Evolutionary conservation across 2,113 vertebrate species (phyloP).

Genomic region (Verasper variegatus): DNA sequence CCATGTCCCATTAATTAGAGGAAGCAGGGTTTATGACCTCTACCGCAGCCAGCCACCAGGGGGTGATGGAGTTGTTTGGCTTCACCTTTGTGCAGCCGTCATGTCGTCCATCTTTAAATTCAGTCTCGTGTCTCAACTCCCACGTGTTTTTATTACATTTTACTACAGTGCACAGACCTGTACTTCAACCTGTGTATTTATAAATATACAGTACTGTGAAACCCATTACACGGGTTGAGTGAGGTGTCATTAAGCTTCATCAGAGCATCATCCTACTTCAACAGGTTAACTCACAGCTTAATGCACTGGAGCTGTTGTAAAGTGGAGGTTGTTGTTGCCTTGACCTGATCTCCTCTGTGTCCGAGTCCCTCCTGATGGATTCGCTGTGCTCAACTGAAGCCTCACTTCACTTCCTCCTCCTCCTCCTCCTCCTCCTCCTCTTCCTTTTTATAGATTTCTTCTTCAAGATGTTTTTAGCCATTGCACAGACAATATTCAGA

Average conservation of each 20-base stretch:
- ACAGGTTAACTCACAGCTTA: conserved; percentile 64
- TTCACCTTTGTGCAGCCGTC: no score
- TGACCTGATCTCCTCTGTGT: conserved; percentile 53
- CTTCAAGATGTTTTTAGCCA: conserved; percentile 38
- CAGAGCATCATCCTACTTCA: conserved; percentile 33
- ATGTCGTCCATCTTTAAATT: no score
- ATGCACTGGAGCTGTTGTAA: conserved; percentile 56
- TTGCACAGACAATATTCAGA: conserved; percentile 35
- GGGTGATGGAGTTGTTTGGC: no score
- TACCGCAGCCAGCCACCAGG: no score
- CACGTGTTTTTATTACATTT: neutral
- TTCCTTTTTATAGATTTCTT: conserved; percentile 43
- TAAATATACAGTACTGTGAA: conserved; percentile 10
- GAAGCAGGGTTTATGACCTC: no score
- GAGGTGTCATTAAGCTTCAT: conserved; percentile 47
- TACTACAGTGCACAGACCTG: neutral
- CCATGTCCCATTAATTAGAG: no score
- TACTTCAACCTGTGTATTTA: conserved; percentile 14
- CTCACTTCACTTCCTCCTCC: conserved; percentile 30
- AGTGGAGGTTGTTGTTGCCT: conserved; percentile 46
- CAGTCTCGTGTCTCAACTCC: no score
- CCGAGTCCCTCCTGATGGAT: conserved; percentile 53
- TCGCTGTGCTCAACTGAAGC: conserved; percentile 50
- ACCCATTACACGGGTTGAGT: conserved; percentile 1
- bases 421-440: neutral